phyloP scores from a whole-genome alignment of 2,113 vertebrate species.

The Macroglossus sobrinus region DNA sequence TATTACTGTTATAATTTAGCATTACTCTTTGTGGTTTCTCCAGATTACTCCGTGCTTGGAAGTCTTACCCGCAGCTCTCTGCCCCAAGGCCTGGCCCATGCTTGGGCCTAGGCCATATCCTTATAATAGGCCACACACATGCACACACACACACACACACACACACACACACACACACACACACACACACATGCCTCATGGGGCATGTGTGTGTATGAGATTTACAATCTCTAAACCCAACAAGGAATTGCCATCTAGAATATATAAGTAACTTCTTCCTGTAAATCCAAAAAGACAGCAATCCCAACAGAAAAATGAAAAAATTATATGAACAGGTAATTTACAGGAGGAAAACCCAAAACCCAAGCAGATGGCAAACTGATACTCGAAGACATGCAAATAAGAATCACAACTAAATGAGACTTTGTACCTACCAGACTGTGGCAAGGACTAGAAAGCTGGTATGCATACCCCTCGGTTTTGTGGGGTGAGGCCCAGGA shows the following conservation, averaged over 20 bases:
- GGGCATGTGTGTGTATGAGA: no score
- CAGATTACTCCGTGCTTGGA: accelerated
- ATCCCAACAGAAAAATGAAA: not conserved
- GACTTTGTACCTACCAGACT: not conserved
- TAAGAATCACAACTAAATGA: not conserved
- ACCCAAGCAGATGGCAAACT: accelerated
- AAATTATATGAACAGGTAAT: not conserved
- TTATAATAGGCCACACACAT: not conserved
- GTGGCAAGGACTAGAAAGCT: not conserved
- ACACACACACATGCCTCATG: no score
- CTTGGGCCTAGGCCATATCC: not conserved
- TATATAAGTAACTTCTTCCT: not conserved
- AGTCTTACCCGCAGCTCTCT: not conserved
- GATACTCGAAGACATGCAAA: not conserved
- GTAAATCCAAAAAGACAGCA: not conserved
- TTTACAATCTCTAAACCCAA: not conserved
- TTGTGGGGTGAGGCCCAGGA: not conserved
- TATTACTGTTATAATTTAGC: no score
- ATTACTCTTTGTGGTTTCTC: not conserved
- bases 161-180: not conserved
- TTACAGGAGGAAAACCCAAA: not conserved
- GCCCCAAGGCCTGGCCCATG: not conserved
- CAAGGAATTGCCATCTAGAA: not conserved
- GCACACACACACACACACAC: not conserved
- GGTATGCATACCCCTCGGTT: not conserved